Conservation (phyloP, 2,888 invertebrate species). For the Drosophila prostipennis region DNA sequence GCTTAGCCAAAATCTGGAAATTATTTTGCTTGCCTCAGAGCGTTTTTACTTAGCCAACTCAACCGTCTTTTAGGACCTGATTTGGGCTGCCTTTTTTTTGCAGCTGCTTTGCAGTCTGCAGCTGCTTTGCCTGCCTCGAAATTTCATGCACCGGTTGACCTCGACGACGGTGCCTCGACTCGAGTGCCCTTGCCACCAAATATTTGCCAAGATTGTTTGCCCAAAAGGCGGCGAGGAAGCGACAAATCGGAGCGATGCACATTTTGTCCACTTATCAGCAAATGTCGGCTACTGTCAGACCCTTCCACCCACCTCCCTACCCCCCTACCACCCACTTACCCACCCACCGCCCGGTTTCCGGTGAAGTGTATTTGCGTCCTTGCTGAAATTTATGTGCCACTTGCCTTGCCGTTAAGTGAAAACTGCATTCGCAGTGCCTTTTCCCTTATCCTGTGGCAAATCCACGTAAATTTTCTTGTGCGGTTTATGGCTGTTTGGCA, state of each 20-base stretch:
- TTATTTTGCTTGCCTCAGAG: not conserved
- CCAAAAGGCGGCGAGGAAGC: slow-evolving; percentile 3
- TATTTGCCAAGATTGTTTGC: slow-evolving; percentile 53
- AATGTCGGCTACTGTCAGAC: slow-evolving; percentile 45
- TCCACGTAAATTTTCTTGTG: slow-evolving; percentile 47
- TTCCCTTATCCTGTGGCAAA: slow-evolving; percentile 21
- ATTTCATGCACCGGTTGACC: slow-evolving; percentile 60
- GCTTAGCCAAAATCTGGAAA: slow-evolving; percentile 1
- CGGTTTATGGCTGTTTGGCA: slow-evolving; percentile 52
- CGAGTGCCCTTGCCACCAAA: slow-evolving; percentile 56
- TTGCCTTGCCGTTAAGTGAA: slow-evolving; percentile 71
- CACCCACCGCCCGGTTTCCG: slow-evolving; percentile 2
- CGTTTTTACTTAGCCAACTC: slow-evolving; percentile 3
- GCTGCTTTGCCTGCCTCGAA: slow-evolving; percentile 39
- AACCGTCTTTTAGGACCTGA: slow-evolving; percentile 14
- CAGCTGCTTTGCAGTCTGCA: slow-evolving; percentile 36
- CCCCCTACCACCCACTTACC: not conserved
- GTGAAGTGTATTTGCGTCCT: slow-evolving; percentile 61
- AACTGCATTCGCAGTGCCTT: slow-evolving; percentile 55
- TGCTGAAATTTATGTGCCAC: slow-evolving; percentile 76
- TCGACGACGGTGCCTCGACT: slow-evolving; percentile 36
- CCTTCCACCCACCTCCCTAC: not conserved
- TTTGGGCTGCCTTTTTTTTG: slow-evolving; percentile 21
- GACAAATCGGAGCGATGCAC: slow-evolving; percentile 46
- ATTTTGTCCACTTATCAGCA: slow-evolving; percentile 63